These are phyloP conservation scores for Telmatochromis brachygnathus DNA, from an alignment of 2,113 vertebrate species.

Conservation along the genomic window DNA sequence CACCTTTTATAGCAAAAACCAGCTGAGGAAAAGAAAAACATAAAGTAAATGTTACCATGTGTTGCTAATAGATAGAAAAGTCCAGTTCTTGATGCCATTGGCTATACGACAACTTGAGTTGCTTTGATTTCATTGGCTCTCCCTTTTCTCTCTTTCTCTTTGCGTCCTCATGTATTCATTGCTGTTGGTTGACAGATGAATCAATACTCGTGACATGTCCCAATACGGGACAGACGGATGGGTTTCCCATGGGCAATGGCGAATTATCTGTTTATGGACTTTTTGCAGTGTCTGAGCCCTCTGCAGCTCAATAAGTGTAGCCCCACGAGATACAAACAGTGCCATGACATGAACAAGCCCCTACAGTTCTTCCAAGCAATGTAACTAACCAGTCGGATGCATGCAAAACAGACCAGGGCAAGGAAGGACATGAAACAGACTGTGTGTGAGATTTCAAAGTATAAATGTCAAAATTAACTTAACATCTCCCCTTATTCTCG, in stretches of 20 bases:
- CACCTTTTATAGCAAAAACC: conserved; percentile 80
- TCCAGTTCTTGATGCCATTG: conserved; percentile 82
- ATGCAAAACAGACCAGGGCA: conserved; percentile 37
- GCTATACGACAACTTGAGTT: conserved; percentile 76
- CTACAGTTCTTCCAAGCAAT: conserved; percentile 43
- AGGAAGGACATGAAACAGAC: conserved; percentile 12
- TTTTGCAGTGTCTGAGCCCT: conserved; percentile 4
- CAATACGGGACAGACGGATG: neutral
- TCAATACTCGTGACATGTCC: neutral
- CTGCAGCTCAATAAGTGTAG: conserved; percentile 14
- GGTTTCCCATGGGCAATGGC: neutral
- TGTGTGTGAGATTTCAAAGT: conserved; percentile 39
- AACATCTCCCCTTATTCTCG: conserved; percentile 30
- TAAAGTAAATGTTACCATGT: conserved; percentile 91
- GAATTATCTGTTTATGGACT: conserved; percentile 12
- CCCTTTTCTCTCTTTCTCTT: conserved; percentile 2
- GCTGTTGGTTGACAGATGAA: conserved; percentile 9
- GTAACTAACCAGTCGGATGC: conserved; percentile 46
- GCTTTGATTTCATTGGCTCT: conserved; percentile 60
- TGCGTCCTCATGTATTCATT: conserved; percentile 15
- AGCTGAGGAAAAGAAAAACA: conserved; percentile 57
- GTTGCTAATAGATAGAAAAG: conserved; percentile 90
- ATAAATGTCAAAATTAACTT: conserved; percentile 30
- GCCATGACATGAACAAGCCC: conserved; percentile 39
- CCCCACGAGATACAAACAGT: conserved; percentile 28